These are phyloP conservation scores for Sesia apiformis DNA, from an alignment of 2,888 invertebrate species.

Conservation along the genomic window DNA sequence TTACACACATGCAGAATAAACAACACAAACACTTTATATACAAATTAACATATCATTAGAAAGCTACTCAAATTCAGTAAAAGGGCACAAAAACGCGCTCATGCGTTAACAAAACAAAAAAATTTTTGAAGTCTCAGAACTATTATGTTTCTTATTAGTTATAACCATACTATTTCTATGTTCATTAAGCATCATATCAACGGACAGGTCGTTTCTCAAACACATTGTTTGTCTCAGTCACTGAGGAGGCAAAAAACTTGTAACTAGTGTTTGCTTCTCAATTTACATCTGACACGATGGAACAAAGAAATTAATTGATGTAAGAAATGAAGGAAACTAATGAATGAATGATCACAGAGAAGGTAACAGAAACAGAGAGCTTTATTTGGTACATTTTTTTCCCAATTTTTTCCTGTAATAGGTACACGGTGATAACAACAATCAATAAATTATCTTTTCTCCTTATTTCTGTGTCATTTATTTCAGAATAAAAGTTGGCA, in stretches of 20 bases:
- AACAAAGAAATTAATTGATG: conserved; percentile 73
- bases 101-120: no score
- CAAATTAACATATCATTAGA: no score
- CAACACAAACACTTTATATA: no score
- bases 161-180: conserved; percentile 44
- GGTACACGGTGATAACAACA: no score
- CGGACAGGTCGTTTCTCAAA: conserved; percentile 58
- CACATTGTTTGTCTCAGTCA: conserved; percentile 50
- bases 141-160: conserved; percentile 42
- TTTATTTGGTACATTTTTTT: no score
- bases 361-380: conserved; percentile 19
- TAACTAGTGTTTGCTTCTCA: conserved; percentile 70
- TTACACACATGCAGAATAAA: no score
- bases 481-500: no score
- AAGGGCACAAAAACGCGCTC: no score
- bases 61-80: no score
- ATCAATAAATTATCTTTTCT: no score
- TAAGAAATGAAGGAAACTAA: conserved; percentile 61
- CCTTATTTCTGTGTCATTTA: no score
- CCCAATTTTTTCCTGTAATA: no score
- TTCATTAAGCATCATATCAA: conserved; percentile 55
- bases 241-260: conserved; percentile 29
- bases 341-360: conserved; percentile 42
- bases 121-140: background rate
- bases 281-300: conserved; percentile 65